Percentiles rank a stretch among this genome's conserved stretches.
Evolutionary conservation across 2,888 invertebrate genomes (phyloP).

Genomic region (Diloba caeruleocephala): DNA sequence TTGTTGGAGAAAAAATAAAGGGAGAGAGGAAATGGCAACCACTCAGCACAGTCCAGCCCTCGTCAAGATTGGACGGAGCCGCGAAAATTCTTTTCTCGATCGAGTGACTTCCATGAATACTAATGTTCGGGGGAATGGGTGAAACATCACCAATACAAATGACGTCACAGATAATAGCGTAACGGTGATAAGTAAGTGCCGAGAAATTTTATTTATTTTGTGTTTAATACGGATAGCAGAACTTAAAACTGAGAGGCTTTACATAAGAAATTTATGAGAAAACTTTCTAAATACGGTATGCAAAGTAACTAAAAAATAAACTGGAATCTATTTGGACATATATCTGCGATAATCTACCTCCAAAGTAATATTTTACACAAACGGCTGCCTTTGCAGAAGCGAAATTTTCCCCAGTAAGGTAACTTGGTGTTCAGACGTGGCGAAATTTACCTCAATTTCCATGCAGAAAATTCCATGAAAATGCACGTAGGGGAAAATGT

Average conservation of each 20-base stretch:
- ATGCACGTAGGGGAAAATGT: slow-evolving; percentile 81
- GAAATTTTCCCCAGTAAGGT: slow-evolving; percentile 63
- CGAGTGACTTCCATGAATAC: slow-evolving; percentile 87
- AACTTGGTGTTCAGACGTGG: slow-evolving; percentile 66
- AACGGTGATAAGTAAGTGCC: slow-evolving; percentile 60
- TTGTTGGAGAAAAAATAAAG: slow-evolving; percentile 83
- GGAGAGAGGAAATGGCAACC: slow-evolving; percentile 82
- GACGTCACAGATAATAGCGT: slow-evolving; percentile 71
- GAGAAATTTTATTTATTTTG: slow-evolving; percentile 46
- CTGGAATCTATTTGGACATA: slow-evolving; percentile 40
- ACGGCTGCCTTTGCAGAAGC: slow-evolving; percentile 60
- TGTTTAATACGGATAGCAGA: slow-evolving; percentile 7
- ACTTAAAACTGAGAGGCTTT: slow-evolving; percentile 1
- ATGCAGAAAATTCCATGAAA: slow-evolving; percentile 83
- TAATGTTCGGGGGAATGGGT: slow-evolving; percentile 76
- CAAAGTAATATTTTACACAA: slow-evolving; percentile 71
- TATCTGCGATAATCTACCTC: slow-evolving; percentile 49
- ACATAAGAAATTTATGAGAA: slow-evolving; percentile 33
- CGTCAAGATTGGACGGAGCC: slow-evolving; percentile 80
- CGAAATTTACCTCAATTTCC: slow-evolving; percentile 76
- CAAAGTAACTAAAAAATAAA: slow-evolving; percentile 45
- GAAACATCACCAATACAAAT: slow-evolving; percentile 77
- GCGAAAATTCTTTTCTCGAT: slow-evolving; percentile 86
- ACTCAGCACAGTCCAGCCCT: slow-evolving; percentile 79
- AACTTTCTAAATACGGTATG: slow-evolving; percentile 36